Evolutionary conservation across 2,888 invertebrate genomes (phyloP).

Genomic region (Zeuzera pyrina): DNA sequence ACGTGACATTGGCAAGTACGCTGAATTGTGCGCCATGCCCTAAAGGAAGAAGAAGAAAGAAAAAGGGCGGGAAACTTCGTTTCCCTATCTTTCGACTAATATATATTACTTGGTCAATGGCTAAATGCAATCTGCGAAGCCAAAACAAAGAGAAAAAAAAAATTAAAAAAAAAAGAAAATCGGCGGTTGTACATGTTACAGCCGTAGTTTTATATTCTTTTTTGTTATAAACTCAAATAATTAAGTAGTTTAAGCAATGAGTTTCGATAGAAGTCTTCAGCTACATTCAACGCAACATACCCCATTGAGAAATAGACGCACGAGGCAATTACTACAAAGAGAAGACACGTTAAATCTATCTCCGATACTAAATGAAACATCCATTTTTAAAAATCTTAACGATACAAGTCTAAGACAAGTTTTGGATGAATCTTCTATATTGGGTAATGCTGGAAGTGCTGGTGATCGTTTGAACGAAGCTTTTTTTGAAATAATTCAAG

Average conservation of each 20-base stretch:
- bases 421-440: conserved; percentile 54
- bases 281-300: conserved; percentile 51
- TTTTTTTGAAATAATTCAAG: conserved; percentile 63
- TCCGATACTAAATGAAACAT: conserved; percentile 62
- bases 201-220: neutral
- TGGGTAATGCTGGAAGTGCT: conserved; percentile 36
- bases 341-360: conserved; percentile 60
- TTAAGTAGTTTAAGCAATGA: conserved; percentile 24
- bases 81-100: too few relatives aligned
- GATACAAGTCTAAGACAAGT: conserved; percentile 60
- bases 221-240: neutral
- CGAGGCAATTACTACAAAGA: conserved; percentile 40
- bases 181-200: too few relatives aligned
- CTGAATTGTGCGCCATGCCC: too few relatives aligned
- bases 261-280: conserved; percentile 40
- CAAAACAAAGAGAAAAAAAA: too few relatives aligned
- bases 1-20: too few relatives aligned
- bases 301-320: conserved; percentile 44
- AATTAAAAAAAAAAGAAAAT: too few relatives aligned
- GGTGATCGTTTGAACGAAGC: conserved; percentile 53
- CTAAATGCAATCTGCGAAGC: too few relatives aligned
- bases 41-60: too few relatives aligned
- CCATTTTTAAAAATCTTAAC: conserved; percentile 57
- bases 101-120: too few relatives aligned
- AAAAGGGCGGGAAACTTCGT: too few relatives aligned